A percentile compares a stretch with the other conserved stretches of the same genome.
These are phyloP conservation scores for Drosophila koepferae DNA, from an alignment of 2,888 invertebrate genomes.

Conservation along the genomic window DNA sequence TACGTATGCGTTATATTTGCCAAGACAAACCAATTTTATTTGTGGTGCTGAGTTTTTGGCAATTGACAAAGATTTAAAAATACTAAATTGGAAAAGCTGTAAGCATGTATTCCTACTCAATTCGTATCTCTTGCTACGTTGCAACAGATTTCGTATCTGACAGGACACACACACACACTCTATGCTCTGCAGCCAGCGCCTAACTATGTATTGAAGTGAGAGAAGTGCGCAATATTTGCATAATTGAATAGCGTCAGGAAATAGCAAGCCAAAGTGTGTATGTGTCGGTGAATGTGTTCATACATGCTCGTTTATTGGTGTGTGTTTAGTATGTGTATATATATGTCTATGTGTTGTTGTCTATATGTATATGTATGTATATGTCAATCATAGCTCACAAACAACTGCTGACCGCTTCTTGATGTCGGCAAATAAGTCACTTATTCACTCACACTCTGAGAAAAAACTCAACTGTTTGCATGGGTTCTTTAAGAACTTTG, in stretches of 20 bases:
- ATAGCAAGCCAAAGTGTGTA: not conserved
- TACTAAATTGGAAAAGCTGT: not conserved
- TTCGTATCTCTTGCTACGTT: not conserved
- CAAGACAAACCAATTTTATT: not conserved
- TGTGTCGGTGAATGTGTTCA: not conserved
- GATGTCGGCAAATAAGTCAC: no score
- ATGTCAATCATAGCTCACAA: no score
- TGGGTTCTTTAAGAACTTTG: no score
- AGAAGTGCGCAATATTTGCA: not conserved
- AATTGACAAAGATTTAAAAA: not conserved
- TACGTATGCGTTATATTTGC: constrained; percentile 27
- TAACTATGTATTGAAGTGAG: not conserved
- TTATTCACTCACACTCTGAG: no score
- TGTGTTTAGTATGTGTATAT: not conserved
- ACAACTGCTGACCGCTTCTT: no score
- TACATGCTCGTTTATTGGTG: not conserved
- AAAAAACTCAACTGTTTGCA: no score
- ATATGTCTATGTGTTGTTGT: not conserved
- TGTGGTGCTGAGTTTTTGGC: not conserved
- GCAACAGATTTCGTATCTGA: not conserved
- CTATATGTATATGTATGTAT: not conserved
- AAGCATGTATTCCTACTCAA: not conserved
- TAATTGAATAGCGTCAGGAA: not conserved
- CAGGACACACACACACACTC: not conserved
- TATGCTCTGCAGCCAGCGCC: not conserved